Evolutionary conservation across 2,888 invertebrate species (phyloP).

Genomic region (Spisula solida): DNA sequence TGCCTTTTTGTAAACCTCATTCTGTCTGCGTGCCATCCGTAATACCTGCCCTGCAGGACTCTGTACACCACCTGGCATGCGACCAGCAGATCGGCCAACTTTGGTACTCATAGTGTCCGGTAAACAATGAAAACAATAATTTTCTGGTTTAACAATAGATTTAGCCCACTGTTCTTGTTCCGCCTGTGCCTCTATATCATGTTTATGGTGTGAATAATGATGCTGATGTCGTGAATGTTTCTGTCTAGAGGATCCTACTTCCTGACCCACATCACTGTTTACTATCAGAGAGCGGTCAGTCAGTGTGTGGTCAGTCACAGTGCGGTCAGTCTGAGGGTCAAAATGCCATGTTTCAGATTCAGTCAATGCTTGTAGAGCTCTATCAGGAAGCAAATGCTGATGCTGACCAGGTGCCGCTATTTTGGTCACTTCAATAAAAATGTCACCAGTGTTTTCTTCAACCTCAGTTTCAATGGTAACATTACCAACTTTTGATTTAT

Average conservation of each 20-base stretch:
- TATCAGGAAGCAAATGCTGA: slow-evolving; percentile 60
- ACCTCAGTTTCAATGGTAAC: slow-evolving; percentile 16
- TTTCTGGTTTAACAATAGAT: slow-evolving; percentile 73
- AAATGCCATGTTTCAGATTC: slow-evolving; percentile 77
- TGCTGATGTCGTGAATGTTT: slow-evolving; percentile 33
- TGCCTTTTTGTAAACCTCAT: slow-evolving; percentile 74
- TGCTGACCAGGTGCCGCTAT: slow-evolving; percentile 69
- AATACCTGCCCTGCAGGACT: slow-evolving; percentile 78
- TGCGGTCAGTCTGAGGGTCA: slow-evolving; percentile 65
- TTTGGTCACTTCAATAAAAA: slow-evolving; percentile 76
- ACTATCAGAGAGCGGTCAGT: slow-evolving; percentile 37
- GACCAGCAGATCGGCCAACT: slow-evolving; percentile 81
- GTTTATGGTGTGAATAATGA: slow-evolving; percentile 39
- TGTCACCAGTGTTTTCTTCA: slow-evolving; percentile 56
- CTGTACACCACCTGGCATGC: slow-evolving; percentile 76
- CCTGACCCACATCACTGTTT: slow-evolving; percentile 57
- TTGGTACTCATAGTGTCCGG: slow-evolving; percentile 74
- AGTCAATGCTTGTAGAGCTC: slow-evolving; percentile 65
- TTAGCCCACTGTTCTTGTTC: slow-evolving; percentile 61
- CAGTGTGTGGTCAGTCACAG: neutral
- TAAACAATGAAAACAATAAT: slow-evolving; percentile 76
- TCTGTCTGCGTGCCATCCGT: slow-evolving; percentile 76
- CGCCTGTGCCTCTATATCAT: slow-evolving; percentile 14
- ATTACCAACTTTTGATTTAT: neutral
- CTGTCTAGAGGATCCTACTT: slow-evolving; percentile 72